Base-by-base conservation (phyloP, 1,140 invertebrate genomes). In the Lucilia sericata region DNA sequence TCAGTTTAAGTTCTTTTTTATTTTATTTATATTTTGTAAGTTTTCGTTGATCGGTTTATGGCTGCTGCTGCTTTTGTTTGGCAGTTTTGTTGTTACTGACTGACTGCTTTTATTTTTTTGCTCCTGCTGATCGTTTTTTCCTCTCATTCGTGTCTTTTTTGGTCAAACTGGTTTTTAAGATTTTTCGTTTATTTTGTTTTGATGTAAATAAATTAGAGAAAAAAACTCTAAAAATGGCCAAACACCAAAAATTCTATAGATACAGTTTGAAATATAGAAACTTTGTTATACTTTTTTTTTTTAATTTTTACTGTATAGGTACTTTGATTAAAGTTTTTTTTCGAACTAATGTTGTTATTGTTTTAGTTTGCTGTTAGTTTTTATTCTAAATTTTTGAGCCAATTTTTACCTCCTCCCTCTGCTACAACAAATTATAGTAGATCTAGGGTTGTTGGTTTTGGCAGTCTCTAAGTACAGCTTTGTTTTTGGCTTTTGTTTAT, bases 151-250 rank as follows among this genome's bases (percentile, higher is more conserved):
- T 60, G 14, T 60, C 55, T 60, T 47, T 78, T 80, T 80, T 80
- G 76, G 76, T 51, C 42, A 80, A 80, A 80, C 76, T 51, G 76
- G 76, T 80, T 80, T 80, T 76, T 36, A 49, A 4, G 19, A 13
- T 49, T 80, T 80, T 80, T 51, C 21, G 36, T 49, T 47, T 21
- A 13, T 80, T 21, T 78, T 78, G 47, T 80, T 49, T 80, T 80
- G 76, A 80, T 80, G 76, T 80, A 80, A 80, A 80, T 82, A 82
- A 82, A 70, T 65, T 70, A 34, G 34, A 82, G 80, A 82, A 81
- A 65, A 82, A 55, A 82, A 13, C 49, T 19, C 17, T n/a, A 49
- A 82, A 65, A 19, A 81, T 51, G 60, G 19, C 47, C 42, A 70
- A 21, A 70, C 65, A 70, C 19, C 19, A 21, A 70, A 70, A 25